Conservation (phyloP, 2,113 vertebrate genomes). For the Recurvirostra avosetta region DNA sequence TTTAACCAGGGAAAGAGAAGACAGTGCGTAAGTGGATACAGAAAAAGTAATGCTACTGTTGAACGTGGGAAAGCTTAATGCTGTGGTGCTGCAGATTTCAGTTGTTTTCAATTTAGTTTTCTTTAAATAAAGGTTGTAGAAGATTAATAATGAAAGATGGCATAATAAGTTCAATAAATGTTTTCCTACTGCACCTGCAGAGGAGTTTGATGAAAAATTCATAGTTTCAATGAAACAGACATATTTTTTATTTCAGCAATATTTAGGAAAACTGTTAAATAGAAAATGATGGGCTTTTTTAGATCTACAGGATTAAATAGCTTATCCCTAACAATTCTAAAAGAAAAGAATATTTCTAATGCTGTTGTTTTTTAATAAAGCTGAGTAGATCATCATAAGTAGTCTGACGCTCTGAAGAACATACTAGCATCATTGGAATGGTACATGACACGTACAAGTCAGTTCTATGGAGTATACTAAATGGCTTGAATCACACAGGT, state of each 20-base stretch:
- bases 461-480: not conserved
- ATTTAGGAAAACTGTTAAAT: not conserved
- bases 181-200: not conserved
- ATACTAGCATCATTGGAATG: not conserved
- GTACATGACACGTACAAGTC: not conserved
- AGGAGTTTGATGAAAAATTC: not conserved
- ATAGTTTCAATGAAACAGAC: not conserved
- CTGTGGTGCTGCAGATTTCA: not conserved
- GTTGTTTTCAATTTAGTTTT: not conserved
- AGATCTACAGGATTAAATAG: not conserved
- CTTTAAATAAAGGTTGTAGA: not conserved
- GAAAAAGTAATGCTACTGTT: not conserved
- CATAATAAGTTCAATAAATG: not conserved
- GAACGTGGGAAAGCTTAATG: not conserved
- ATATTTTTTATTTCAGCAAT: not conserved
- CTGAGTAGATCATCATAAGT: not conserved
- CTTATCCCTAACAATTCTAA: not conserved
- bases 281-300: not conserved
- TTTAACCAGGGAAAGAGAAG: not conserved
- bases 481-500: not conserved
- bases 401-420: not conserved
- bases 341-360: not conserved
- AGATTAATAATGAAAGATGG: not conserved
- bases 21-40: not conserved
- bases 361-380: not conserved